Percentiles rank a stretch among this genome's conserved stretches.
Evolutionary conservation across 2,888 invertebrate genomes (phyloP).

Genomic region (Aromia moschata): DNA sequence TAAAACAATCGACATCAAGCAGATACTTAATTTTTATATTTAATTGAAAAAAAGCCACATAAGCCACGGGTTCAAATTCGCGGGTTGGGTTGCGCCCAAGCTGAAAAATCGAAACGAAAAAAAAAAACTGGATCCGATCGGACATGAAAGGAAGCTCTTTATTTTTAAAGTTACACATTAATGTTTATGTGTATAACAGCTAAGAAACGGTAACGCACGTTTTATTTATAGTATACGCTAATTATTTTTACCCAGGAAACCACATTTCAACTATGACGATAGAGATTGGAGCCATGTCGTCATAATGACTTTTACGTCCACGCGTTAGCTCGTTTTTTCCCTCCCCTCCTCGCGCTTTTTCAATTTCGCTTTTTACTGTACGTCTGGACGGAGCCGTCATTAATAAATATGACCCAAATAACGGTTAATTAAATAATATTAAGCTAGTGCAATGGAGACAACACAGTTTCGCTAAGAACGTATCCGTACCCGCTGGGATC

Average conservation of each 20-base stretch:
- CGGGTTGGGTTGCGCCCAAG: no score
- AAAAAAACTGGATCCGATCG: conserved; percentile 5
- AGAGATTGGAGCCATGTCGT: conserved; percentile 18
- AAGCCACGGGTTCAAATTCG: no score
- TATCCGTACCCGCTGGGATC: no score
- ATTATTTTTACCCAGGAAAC: conserved; percentile 31
- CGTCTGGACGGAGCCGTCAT: not conserved
- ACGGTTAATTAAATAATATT: conserved; percentile 19
- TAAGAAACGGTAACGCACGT: conserved; percentile 23
- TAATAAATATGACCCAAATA: conserved; percentile 28
- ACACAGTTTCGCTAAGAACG: not conserved
- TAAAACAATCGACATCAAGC: no score
- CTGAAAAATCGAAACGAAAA: no score
- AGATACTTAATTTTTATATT: no score
- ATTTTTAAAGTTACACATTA: conserved; percentile 26
- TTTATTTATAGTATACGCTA: conserved; percentile 26
- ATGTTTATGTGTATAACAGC: conserved; percentile 26
- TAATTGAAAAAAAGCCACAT: no score
- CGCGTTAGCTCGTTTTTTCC: no score
- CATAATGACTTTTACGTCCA: conserved; percentile 11
- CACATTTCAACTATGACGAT: conserved; percentile 21
- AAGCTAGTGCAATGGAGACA: no score
- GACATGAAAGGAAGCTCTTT: conserved; percentile 20
- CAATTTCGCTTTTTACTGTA: conserved; percentile 22
- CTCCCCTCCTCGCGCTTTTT: conserved; percentile 10